These are phyloP conservation scores for Eira barbara DNA, from an alignment of 2,113 vertebrate genomes.

Conservation along the genomic window DNA sequence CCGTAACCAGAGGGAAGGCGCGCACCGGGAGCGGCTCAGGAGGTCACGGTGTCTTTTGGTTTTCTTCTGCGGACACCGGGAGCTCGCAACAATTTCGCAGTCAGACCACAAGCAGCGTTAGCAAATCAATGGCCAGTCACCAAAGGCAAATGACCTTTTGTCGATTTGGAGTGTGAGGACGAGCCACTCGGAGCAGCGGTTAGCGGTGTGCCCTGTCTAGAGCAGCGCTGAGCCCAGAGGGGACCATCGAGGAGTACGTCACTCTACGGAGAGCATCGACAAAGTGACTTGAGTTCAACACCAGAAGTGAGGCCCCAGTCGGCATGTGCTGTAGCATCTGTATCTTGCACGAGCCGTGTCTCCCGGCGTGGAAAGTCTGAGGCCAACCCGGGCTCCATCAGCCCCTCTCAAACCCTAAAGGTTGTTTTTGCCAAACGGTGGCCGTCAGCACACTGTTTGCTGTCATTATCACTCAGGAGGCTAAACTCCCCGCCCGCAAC, in stretches of 20 bases:
- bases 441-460: rapidly evolving
- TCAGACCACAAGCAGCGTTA: too few species aligned
- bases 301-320: rapidly evolving
- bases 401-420: rapidly evolving
- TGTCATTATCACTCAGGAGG: background rate
- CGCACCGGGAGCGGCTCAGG: rapidly evolving
- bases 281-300: background rate
- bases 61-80: background rate
- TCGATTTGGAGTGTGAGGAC: background rate
- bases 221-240: rapidly evolving
- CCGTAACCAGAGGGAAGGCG: background rate
- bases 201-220: rapidly evolving
- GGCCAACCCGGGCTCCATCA: rapidly evolving
- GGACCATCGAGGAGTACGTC: rapidly evolving
- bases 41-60: rapidly evolving
- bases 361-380: background rate
- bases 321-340: rapidly evolving
- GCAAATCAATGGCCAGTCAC: background rate
- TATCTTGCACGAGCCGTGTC: background rate
- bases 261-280: background rate
- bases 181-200: rapidly evolving
- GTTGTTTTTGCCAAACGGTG: background rate
- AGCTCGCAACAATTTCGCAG: background rate
- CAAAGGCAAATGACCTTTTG: background rate
- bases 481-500: rapidly evolving